Evolutionary conservation across 2,888 invertebrate species (phyloP), one percentile per base, ranked within the genome.

Genomic region (Agrochola litura): DNA sequence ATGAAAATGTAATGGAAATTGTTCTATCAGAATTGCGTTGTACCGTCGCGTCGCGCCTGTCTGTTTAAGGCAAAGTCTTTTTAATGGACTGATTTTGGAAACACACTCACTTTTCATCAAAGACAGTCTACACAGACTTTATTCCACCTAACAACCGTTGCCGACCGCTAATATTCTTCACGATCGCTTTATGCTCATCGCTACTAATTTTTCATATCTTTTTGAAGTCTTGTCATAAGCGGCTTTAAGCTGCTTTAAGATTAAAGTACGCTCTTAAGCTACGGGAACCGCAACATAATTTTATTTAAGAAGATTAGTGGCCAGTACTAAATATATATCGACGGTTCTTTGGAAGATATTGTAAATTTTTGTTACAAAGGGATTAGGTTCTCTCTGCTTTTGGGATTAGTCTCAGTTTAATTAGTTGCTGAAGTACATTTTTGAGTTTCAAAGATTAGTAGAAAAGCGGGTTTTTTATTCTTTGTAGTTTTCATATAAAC

Each of bases 191-290:
- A 71, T 69, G 46, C 54, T 56, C 60, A 76, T 61, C 16, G 73
- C 43, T 79, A 65, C 68, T 60, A 76, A 72, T 77, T 77, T 82
- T 75, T 83, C 67, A 81, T 79, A 77, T 80, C 67, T 64, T 78
- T 85, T 82, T 84, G 84, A 83, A 81, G 84, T 83, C 77, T 73
- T 88, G 82, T 85, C 84, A 85, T 81, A 81, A 82, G 81, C 86
- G 74, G 77, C 82, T 84, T 80, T 69, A 54, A 86, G 77, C 71
- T 71, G 81, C 77, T 82, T 63, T 77, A 66, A 66, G 79, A 83
- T 84, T 88, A 88, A 87, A 87, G 82, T 56, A 88, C 68, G 72
- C 70, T 54, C 65, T 72, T 79, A 76, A 76, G 73, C 77, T 63
- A 56, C 30, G 56, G 79, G 60, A 80, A 83, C 76, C 78, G 81